Evolutionary conservation across 2,797 vertebrate genomes (phyloP), one percentile per base, ranked within the genome.

Genomic region (Sebastes cheni): DNA sequence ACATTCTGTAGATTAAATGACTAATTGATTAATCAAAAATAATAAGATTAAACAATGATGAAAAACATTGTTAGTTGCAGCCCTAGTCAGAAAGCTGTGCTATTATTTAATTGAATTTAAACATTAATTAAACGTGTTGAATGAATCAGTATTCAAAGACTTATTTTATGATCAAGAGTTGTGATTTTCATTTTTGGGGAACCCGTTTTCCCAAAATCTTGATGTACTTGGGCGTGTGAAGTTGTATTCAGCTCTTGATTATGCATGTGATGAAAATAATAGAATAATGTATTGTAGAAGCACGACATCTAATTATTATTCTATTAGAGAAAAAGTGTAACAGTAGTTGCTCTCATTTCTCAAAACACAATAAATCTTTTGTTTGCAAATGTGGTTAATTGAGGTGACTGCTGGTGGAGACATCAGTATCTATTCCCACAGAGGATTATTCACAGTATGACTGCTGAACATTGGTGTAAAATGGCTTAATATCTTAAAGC

Each of bases 241-340:
- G 42, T 50, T 20, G n/a, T 8, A 52, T 69, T 66, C 27, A 70
- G 55, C 34, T 46, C 23, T 52, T 79, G 30, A 58, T 67, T 62
- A 67, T 23, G 30, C 32, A 70, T 67, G 55, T 67, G 29, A 34
- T 58, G 67, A 62, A 73, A 81, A 75, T 39, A 74, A 64, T 55
- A 64, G 59, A 73, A 65, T 42, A 60, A 27, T 27, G 23, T 22
- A 59, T 69, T 61, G 32, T 20, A 72, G 25, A 16, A 72, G n/a
- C 8, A 58, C 52, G 30, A 71, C 36, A 62, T 50, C 65, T 18
- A 80, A 72, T 71, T 64, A 75, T 71, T 64, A 72, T 71, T 78
- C 61, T 20, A 64, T 77, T 59, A 55, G 16, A 70, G 42, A 36
- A 62, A 65, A 72, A 14, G 18, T 60, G 54, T 20, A 23, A 52